Percentiles rank a stretch among this genome's conserved stretches.
Evolutionary conservation across 2,797 vertebrate genomes (phyloP).

Genomic region (Octomys mimax): DNA sequence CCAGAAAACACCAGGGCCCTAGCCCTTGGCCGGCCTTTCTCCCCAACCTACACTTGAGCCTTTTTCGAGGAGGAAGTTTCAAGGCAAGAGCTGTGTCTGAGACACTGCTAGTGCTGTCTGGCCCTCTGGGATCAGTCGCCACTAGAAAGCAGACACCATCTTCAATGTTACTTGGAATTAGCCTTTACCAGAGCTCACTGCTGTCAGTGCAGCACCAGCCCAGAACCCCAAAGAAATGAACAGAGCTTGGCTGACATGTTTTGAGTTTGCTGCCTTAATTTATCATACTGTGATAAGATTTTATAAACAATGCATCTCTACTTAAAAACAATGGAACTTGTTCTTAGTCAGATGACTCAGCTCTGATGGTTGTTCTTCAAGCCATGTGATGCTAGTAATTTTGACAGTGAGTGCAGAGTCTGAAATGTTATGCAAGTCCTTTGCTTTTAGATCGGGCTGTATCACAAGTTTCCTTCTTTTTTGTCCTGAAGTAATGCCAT

Average conservation of each 20-base stretch:
- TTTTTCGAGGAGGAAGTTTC: not conserved
- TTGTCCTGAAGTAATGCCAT: slow-evolving; percentile 69
- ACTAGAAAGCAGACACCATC: not conserved
- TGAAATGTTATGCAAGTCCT: slow-evolving; percentile 60
- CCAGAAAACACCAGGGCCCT: not conserved
- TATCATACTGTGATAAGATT: not conserved
- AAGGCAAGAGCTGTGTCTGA: not conserved
- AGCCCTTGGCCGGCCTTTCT: too few relatives aligned
- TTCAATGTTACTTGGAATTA: not conserved
- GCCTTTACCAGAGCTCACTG: not conserved
- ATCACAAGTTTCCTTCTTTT: slow-evolving; percentile 38
- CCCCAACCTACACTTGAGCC: not conserved
- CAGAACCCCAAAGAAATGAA: not conserved
- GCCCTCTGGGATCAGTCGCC: not conserved
- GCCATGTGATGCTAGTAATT: slow-evolving; percentile 61
- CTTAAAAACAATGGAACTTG: not conserved
- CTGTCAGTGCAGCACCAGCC: slow-evolving; percentile 3
- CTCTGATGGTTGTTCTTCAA: slow-evolving; percentile 36
- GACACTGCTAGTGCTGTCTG: not conserved
- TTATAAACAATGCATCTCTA: slow-evolving; percentile 3
- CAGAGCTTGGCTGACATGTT: not conserved
- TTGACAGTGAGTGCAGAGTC: slow-evolving; percentile 67
- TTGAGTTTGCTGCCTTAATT: not conserved
- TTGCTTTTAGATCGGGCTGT: slow-evolving; percentile 62
- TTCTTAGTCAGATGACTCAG: slow-evolving; percentile 31